These are phyloP conservation scores for Butorides virescens DNA, from an alignment of 2,113 vertebrate genomes.

Conservation along the genomic window DNA sequence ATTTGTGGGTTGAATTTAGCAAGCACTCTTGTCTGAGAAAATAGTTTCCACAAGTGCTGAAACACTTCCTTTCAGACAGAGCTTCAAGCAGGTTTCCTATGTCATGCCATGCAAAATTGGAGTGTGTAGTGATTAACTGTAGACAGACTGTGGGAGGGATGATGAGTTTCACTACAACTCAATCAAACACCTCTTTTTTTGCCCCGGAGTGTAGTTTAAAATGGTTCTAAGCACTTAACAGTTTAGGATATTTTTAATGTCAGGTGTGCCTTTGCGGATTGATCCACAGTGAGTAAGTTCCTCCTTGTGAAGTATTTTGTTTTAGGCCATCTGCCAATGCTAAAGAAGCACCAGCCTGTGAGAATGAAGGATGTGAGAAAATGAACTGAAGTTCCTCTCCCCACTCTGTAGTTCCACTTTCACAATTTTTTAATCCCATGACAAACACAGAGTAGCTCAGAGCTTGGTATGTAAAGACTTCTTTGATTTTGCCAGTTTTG, in stretches of 20 bases:
- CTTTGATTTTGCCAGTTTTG: background rate
- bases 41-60: background rate
- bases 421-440: background rate
- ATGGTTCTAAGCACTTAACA: background rate
- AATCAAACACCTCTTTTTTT: background rate
- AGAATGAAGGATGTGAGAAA: background rate
- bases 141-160: background rate
- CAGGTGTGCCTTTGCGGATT: background rate
- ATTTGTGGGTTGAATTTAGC: background rate
- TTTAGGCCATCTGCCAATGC: background rate
- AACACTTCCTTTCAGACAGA: background rate
- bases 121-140: background rate
- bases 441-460: background rate
- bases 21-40: background rate
- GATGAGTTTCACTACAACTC: background rate
- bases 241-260: background rate
- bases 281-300: background rate
- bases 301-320: background rate
- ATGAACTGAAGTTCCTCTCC: background rate
- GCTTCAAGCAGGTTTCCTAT: background rate
- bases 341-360: background rate
- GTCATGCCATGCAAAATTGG: background rate
- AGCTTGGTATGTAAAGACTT: background rate
- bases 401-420: background rate
- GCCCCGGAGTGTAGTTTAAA: background rate